Percentiles rank a stretch among this genome's conserved stretches.
phyloP scores from a whole-genome alignment of 2,113 vertebrate species.

The Trinectes maculatus region DNA sequence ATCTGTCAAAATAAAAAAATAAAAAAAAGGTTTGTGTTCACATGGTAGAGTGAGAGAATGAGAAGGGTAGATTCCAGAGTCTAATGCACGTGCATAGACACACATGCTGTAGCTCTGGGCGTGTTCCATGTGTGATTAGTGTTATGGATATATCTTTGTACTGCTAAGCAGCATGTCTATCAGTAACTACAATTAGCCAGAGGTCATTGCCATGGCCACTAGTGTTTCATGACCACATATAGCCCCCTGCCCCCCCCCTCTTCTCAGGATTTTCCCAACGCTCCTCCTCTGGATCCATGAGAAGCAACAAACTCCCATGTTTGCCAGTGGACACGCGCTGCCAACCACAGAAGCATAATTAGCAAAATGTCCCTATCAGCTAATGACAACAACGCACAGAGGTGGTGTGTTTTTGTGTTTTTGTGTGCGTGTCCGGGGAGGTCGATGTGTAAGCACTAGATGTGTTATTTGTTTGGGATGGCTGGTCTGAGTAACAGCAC shows the following conservation, averaged over 20 bases:
- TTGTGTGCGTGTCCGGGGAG: conserved; percentile 31
- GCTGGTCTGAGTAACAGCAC: conserved; percentile 68
- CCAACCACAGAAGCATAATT: conserved; percentile 53
- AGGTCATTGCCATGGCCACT: conserved; percentile 69
- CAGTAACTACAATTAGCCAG: conserved; percentile 71
- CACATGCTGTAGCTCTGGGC: conserved; percentile 8
- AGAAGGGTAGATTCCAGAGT: conserved; percentile 43
- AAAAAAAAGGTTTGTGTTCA: no score
- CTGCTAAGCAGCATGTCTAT: conserved; percentile 66
- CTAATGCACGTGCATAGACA: conserved; percentile 9
- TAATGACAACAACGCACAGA: conserved; percentile 37
- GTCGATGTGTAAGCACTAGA: conserved; percentile 50
- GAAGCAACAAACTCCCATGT: conserved; percentile 35
- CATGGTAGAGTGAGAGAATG: conserved; percentile 32
- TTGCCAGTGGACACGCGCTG: conserved; percentile 36
- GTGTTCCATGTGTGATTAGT: conserved; percentile 43
- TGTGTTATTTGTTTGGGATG: conserved; percentile 66
- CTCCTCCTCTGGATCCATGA: conserved; percentile 13
- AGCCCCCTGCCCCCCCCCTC: conserved; percentile 31
- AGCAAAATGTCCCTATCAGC: conserved; percentile 55
- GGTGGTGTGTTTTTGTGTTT: conserved; percentile 24
- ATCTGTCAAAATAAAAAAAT: conserved; percentile 62
- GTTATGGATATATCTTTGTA: conserved; percentile 65
- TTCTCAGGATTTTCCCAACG: conserved; percentile 5
- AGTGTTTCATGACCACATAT: conserved; percentile 59